A percentile compares a stretch with the other conserved stretches of the same genome.
Evolutionary conservation across 2,888 invertebrate species (phyloP).

Genomic region (Galerucella nymphaeae): DNA sequence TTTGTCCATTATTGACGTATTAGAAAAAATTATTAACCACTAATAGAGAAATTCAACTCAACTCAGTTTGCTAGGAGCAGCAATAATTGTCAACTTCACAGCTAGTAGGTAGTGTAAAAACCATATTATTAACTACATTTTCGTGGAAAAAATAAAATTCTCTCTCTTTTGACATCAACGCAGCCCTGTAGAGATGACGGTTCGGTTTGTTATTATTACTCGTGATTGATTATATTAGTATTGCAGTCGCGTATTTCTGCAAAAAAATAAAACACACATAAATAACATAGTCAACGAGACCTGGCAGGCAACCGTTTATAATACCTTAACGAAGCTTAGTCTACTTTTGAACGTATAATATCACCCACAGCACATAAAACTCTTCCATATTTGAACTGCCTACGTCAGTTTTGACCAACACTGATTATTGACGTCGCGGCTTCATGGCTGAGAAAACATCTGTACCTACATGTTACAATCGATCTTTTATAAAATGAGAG

Average conservation of each 20-base stretch:
- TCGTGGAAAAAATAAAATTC: background rate
- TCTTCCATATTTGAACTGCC: constrained; percentile 41
- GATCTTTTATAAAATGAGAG: constrained; percentile 20
- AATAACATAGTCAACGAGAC: constrained; percentile 43
- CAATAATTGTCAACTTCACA: too few species aligned
- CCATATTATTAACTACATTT: too few species aligned
- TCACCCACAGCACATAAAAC: constrained; percentile 44
- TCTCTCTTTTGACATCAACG: background rate
- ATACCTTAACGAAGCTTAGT: constrained; percentile 50
- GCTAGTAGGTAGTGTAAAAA: too few species aligned
- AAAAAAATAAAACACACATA: constrained; percentile 33
- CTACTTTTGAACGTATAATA: constrained; percentile 44
- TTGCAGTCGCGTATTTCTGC: constrained; percentile 30
- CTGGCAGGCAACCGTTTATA: constrained; percentile 47
- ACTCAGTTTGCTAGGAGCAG: too few species aligned
- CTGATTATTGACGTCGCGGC: constrained; percentile 39
- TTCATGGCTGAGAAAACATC: constrained; percentile 32
- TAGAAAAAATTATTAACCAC: too few species aligned
- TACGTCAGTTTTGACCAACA: constrained; percentile 44
- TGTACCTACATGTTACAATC: constrained; percentile 25
- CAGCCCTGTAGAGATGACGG: background rate
- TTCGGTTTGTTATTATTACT: constrained; percentile 17
- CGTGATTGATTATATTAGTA: constrained; percentile 24
- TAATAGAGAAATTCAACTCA: too few species aligned
- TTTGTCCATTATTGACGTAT: too few species aligned